These are phyloP conservation scores for Habropoda laboriosa DNA, from an alignment of 1,140 invertebrate species.

Conservation along the genomic window DNA sequence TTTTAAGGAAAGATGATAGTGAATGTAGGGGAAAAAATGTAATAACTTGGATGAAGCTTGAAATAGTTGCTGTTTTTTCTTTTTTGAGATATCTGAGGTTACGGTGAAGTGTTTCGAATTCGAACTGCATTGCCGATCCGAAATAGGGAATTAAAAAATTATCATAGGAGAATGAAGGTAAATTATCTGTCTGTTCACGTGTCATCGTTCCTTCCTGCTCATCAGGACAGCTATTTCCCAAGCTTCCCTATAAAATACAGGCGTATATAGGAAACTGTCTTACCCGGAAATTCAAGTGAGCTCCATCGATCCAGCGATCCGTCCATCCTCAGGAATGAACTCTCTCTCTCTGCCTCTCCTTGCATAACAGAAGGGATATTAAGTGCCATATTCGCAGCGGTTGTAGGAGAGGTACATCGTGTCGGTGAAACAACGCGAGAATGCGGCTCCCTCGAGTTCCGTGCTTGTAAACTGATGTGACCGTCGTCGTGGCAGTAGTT, in stretches of 20 bases:
- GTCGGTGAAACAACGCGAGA: constrained; percentile 27
- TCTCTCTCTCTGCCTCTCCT: neutral
- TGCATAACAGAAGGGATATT: constrained; percentile 47
- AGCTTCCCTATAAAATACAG: constrained; percentile 1
- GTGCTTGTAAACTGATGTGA: constrained; percentile 20
- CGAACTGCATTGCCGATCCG: too few species aligned
- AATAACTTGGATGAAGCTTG: too few species aligned
- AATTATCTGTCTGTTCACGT: too few species aligned
- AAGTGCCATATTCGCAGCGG: constrained; percentile 48
- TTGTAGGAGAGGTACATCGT: constrained; percentile 34
- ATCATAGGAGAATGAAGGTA: too few species aligned
- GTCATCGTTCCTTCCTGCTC: too few species aligned
- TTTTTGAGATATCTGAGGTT: too few species aligned
- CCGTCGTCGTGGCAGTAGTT: constrained; percentile 17
- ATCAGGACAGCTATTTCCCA: constrained; percentile 30
- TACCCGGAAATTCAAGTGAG: constrained; percentile 8
- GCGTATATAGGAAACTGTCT: constrained; percentile 10
- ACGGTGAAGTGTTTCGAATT: too few species aligned
- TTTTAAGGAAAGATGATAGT: neutral
- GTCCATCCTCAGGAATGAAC: constrained; percentile 52
- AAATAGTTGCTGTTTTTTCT: too few species aligned
- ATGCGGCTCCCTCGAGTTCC: neutral
- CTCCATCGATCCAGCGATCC: constrained; percentile 34
- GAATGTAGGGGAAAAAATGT: too few species aligned
- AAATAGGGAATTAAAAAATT: too few species aligned